phyloP scores from a whole-genome alignment of 2,797 vertebrate genomes.

The Scolopax bukidnonensis region DNA sequence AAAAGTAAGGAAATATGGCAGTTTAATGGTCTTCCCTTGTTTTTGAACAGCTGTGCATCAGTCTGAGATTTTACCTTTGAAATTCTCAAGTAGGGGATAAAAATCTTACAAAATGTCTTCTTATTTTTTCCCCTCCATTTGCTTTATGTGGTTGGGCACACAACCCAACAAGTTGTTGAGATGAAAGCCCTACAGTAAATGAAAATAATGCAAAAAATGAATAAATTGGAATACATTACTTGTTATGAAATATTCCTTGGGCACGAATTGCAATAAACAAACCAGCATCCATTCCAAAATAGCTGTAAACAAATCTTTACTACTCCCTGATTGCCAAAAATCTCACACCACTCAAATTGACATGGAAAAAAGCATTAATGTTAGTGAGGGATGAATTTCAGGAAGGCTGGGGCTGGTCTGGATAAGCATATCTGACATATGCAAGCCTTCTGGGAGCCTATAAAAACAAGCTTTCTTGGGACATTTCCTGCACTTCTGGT shows the following conservation, averaged over 20 bases:
- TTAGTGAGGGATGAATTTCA: constrained; percentile 37
- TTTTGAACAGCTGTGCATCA: neutral
- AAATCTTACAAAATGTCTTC: neutral
- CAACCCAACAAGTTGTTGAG: neutral
- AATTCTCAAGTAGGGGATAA: neutral
- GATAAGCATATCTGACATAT: constrained; percentile 51
- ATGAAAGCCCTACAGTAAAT: neutral
- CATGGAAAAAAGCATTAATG: constrained; percentile 53
- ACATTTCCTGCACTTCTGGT: constrained; percentile 54
- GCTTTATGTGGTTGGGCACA: neutral
- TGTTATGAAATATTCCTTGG: constrained; percentile 45
- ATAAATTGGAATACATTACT: neutral
- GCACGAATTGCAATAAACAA: constrained; percentile 40
- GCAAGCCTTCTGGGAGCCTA: constrained; percentile 38
- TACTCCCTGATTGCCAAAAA: constrained; percentile 14
- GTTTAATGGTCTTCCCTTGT: neutral
- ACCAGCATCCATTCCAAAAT: constrained; percentile 8
- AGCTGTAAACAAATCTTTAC: constrained; percentile 54
- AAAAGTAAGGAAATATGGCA: neutral
- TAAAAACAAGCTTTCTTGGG: constrained; percentile 56
- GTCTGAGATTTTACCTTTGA: neutral
- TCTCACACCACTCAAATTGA: constrained; percentile 21
- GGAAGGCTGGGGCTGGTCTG: constrained; percentile 58
- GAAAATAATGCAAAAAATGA: neutral
- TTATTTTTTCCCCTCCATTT: neutral